Conservation (phyloP, 2,113 vertebrate genomes). For the Strix aluco region DNA sequence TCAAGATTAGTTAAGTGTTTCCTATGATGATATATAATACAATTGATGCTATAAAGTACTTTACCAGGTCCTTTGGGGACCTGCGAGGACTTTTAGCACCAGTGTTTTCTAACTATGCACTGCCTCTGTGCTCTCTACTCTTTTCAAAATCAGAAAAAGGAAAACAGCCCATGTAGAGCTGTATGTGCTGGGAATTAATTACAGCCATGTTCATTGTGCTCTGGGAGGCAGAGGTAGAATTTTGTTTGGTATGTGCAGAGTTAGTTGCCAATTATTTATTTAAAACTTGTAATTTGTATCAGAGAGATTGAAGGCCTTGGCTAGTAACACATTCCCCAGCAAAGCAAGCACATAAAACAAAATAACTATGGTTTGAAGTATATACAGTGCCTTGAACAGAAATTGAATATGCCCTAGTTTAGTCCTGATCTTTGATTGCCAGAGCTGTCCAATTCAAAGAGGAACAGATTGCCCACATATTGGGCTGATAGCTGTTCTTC, state of each 20-base stretch:
- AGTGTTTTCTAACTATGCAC: neutral
- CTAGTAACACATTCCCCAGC: neutral
- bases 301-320: neutral
- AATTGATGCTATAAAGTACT: neutral
- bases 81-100: neutral
- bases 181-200: neutral
- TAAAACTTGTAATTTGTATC: neutral
- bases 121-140: neutral
- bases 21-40: neutral
- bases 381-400: neutral
- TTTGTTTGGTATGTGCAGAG: neutral
- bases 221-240: neutral
- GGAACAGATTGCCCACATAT: neutral
- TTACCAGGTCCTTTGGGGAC: neutral
- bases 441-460: neutral
- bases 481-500: neutral
- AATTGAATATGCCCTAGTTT: neutral
- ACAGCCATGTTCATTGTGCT: neutral
- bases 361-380: neutral
- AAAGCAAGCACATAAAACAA: neutral
- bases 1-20: slow-evolving; percentile 11
- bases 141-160: neutral
- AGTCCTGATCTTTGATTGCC: neutral
- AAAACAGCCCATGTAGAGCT: neutral
- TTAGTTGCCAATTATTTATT: neutral